A percentile compares a stretch with the other conserved stretches of the same genome.
Evolutionary conservation across 2,888 invertebrate genomes (phyloP).

Genomic region (Galerucella pusilla): DNA sequence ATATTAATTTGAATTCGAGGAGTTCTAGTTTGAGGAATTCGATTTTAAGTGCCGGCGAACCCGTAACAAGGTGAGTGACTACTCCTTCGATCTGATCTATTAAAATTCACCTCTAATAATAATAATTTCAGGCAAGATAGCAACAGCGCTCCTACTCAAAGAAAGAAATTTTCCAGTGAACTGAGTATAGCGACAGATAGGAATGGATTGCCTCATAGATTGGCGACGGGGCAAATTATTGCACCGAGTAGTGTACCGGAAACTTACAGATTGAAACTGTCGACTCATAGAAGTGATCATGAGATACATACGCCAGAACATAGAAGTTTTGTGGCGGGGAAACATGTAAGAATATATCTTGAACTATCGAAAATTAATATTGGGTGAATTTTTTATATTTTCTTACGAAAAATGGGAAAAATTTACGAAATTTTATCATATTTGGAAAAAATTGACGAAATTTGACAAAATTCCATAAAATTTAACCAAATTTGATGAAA

Average conservation of each 20-base stretch:
- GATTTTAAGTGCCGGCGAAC: slow-evolving; percentile 67
- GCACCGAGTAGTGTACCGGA: slow-evolving; percentile 59
- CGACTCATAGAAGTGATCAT: slow-evolving; percentile 72
- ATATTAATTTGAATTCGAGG: slow-evolving; percentile 74
- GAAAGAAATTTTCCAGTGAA: slow-evolving; percentile 71
- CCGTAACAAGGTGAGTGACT: slow-evolving; percentile 52
- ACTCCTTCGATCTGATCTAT: too few relatives aligned
- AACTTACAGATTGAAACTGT: slow-evolving; percentile 60
- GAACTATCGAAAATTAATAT: too few relatives aligned
- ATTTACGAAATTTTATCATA: too few relatives aligned
- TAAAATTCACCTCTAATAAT: neutral
- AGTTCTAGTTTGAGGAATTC: slow-evolving; percentile 78
- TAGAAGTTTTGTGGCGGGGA: slow-evolving; percentile 61
- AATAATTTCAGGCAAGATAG: slow-evolving; percentile 54
- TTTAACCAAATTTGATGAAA: too few relatives aligned
- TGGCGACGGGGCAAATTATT: slow-evolving; percentile 46
- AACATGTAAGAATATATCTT: slow-evolving; percentile 45
- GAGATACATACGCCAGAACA: slow-evolving; percentile 74
- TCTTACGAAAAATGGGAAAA: too few relatives aligned
- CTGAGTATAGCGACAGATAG: slow-evolving; percentile 67
- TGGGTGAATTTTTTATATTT: too few relatives aligned
- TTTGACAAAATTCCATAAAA: too few relatives aligned
- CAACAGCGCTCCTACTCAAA: slow-evolving; percentile 55
- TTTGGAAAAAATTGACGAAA: too few relatives aligned
- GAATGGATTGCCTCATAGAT: slow-evolving; percentile 60